These are phyloP conservation scores for Diabrotica undecimpunctata DNA, from an alignment of 1,140 invertebrate genomes.

Conservation along the genomic window DNA sequence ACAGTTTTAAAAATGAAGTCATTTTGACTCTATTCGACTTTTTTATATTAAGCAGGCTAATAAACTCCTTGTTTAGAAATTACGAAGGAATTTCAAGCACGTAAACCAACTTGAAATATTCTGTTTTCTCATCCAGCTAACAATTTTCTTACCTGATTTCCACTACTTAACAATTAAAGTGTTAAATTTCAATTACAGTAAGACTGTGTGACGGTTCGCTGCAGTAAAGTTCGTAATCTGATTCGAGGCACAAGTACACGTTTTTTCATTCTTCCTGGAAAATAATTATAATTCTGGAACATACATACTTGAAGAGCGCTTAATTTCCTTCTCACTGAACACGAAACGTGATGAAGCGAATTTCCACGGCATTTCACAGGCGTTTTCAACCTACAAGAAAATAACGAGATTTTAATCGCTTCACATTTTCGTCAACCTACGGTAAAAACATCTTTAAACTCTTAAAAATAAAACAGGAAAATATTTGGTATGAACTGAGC, in stretches of 20 bases:
- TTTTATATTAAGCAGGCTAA: no score
- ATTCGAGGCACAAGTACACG: not conserved
- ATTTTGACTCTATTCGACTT: no score
- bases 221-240: not conserved
- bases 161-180: no score
- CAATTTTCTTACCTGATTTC: no score
- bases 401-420: conserved; percentile 1
- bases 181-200: not conserved
- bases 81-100: no score
- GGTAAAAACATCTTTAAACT: not conserved
- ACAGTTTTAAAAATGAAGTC: no score
- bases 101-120: no score
- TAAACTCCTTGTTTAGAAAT: no score
- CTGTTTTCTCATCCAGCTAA: no score
- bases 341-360: conserved; percentile 1
- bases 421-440: not conserved
- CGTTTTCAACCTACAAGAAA: conserved; percentile 2
- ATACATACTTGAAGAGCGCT: conserved; percentile 1
- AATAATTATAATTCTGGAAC: conserved; percentile 3
- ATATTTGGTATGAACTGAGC: not conserved
- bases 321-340: not conserved
- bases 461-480: not conserved
- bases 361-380: conserved; percentile 1
- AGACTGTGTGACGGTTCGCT: not conserved
- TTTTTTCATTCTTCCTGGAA: not conserved